A percentile compares a stretch with the other conserved stretches of the same genome.
phyloP scores from a whole-genome alignment of 2,888 invertebrate species.

The Maniola hyperantus region DNA sequence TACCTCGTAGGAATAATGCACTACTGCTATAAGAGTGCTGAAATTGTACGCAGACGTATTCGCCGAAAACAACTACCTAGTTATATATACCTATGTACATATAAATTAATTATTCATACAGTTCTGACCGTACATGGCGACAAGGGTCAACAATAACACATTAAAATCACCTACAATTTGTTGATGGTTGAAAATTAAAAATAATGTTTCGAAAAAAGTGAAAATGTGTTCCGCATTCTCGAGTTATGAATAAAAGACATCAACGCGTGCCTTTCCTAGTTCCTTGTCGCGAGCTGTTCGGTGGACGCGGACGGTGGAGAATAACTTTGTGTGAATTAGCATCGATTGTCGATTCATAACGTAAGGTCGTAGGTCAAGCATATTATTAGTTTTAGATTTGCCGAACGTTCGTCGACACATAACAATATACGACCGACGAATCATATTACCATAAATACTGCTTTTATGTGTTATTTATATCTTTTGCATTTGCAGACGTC shows the following conservation, averaged over 20 bases:
- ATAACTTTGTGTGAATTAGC: slow-evolving; percentile 1
- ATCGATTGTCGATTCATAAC: not conserved
- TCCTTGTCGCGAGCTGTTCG: not conserved
- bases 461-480: not conserved
- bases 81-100: not conserved
- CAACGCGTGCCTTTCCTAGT: slow-evolving; percentile 5
- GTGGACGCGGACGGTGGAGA: too few species aligned
- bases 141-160: too few species aligned
- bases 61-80: not conserved
- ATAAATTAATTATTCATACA: slow-evolving; percentile 1
- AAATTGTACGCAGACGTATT: not conserved
- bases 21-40: not conserved
- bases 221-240: slow-evolving; percentile 6
- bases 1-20: too few species aligned
- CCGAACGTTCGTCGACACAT: not conserved
- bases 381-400: not conserved
- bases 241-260: slow-evolving; percentile 3
- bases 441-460: slow-evolving; percentile 1
- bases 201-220: not conserved
- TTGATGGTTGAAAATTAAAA: not conserved
- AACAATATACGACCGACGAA: not conserved
- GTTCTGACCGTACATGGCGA: not conserved
- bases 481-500: not conserved
- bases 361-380: not conserved
- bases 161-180: not conserved